phyloP scores from a whole-genome alignment of 2,888 invertebrate species.

The Caenorhabditis zanzibari region DNA sequence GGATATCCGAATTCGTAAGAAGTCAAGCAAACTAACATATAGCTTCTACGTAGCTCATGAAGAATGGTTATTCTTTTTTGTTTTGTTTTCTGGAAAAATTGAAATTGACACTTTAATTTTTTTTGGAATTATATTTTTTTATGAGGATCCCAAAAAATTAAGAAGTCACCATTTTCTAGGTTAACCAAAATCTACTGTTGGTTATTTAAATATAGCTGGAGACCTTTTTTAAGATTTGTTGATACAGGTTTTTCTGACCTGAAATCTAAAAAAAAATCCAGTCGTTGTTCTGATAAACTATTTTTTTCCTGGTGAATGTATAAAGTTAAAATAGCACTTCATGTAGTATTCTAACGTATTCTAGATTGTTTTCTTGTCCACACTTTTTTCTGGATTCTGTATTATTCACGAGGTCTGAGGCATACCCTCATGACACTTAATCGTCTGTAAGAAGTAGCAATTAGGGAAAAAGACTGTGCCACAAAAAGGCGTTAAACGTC shows the following conservation, averaged over 20 bases:
- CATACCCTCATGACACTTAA: conserved; percentile 56
- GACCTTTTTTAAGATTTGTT: too few relatives aligned
- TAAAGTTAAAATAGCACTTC: conserved; percentile 11
- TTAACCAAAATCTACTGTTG: too few relatives aligned
- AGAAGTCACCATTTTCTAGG: too few relatives aligned
- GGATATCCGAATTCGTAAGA: conserved; percentile 62
- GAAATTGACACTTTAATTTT: conserved; percentile 11
- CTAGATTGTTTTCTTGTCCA: not conserved
- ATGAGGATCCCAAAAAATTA: too few relatives aligned
- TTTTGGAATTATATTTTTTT: too few relatives aligned
- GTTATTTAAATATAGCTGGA: too few relatives aligned
- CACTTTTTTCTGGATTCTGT: conserved; percentile 6
- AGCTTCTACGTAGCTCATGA: conserved; percentile 1
- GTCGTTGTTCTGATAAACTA: too few relatives aligned
- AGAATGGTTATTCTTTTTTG: conserved; percentile 13
- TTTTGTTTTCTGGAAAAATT: not conserved
- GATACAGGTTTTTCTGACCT: too few relatives aligned
- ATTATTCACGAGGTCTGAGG: conserved; percentile 49
- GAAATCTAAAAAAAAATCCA: too few relatives aligned
- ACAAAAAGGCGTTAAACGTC: conserved; percentile 51
- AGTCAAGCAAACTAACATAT: conserved; percentile 32
- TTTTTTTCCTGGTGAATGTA: too few relatives aligned
- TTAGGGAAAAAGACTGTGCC: conserved; percentile 20
- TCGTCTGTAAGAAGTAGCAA: conserved; percentile 60
- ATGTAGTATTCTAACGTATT: conserved; percentile 28